Evolutionary conservation across 2,888 invertebrate species (phyloP), one percentile per base, ranked within the genome.

Genomic region (Idaea straminata): DNA sequence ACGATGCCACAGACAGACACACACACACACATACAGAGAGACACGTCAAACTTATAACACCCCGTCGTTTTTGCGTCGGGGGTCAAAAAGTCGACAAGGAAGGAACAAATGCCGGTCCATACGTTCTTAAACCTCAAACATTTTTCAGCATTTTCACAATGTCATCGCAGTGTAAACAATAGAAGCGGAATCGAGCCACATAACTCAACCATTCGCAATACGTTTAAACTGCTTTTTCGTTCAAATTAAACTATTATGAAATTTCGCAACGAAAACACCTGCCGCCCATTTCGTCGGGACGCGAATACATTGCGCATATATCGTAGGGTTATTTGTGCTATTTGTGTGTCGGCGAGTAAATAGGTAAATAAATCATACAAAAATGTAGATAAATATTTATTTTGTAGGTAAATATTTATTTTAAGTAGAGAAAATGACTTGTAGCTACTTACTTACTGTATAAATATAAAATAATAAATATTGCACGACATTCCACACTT

Each of bases 191-290:
- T 47, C 5, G 59, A 57, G 7, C 16, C 38, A 25, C 65, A 67
- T 67, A 63, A 65, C 59, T 67, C 60, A 67, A 63, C 59, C 35
- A 15, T 62, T 7, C 57, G 59, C 61, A 38, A 65, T 63, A 67
- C 60, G 65, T 57, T 64, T 62, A 73, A 75, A 70, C 71, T 69
- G 72, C 66, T 74, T 78, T 77, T 74, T 74, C 71, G 65, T 67
- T 76, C 74, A 80, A 79, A 80, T 80, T 78, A 79, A 80, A 80
- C 77, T 81, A 80, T 77, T 80, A 80, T 79, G 74, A 77, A 59
- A 63, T 59, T 58, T 57, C 63, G 35, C 64, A 66, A 38, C 62
- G 66, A 69, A 74, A 78, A 72, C 84, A 84, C 83, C 83, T 82
- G 83, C 74, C 73, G 71, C 75, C 74, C 78, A 74, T 77, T 78